These are phyloP conservation scores for Drosophila ohnishii DNA, from an alignment of 1,140 invertebrate species.

Conservation along the genomic window DNA sequence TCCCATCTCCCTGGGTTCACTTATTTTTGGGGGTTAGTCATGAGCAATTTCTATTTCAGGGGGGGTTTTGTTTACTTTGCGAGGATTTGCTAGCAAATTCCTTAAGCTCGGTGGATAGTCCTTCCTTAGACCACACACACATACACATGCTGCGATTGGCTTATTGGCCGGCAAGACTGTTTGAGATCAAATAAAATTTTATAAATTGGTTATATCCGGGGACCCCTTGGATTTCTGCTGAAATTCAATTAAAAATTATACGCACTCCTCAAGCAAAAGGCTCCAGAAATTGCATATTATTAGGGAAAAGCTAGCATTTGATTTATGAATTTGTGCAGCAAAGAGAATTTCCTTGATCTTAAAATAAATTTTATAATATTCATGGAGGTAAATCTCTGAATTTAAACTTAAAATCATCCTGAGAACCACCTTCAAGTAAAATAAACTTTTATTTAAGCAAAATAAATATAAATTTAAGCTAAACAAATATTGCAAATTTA, in stretches of 20 bases:
- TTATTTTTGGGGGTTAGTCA: constrained; percentile 29
- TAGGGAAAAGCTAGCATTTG: background rate
- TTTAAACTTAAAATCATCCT: background rate
- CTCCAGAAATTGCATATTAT: constrained; percentile 15
- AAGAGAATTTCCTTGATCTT: background rate
- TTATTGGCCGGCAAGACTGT: background rate
- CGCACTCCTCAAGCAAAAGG: background rate
- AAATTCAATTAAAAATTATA: constrained; percentile 20
- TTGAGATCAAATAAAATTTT: constrained; percentile 1
- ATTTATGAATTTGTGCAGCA: background rate
- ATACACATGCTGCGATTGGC: constrained; percentile 18
- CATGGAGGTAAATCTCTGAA: no score
- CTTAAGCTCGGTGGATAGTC: constrained; percentile 30
- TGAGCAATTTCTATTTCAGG: background rate
- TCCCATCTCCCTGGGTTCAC: constrained; percentile 1
- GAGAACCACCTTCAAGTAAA: background rate
- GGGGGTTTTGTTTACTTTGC: constrained; percentile 33
- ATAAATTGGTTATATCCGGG: background rate
- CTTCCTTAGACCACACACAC: constrained; percentile 11
- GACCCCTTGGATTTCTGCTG: background rate
- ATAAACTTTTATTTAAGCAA: background rate
- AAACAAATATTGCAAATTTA: background rate
- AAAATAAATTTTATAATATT: background rate
- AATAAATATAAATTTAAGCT: background rate
- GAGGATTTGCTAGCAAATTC: constrained; percentile 42